Conservation (phyloP, 2,113 vertebrate species). For the Martes martes region DNA sequence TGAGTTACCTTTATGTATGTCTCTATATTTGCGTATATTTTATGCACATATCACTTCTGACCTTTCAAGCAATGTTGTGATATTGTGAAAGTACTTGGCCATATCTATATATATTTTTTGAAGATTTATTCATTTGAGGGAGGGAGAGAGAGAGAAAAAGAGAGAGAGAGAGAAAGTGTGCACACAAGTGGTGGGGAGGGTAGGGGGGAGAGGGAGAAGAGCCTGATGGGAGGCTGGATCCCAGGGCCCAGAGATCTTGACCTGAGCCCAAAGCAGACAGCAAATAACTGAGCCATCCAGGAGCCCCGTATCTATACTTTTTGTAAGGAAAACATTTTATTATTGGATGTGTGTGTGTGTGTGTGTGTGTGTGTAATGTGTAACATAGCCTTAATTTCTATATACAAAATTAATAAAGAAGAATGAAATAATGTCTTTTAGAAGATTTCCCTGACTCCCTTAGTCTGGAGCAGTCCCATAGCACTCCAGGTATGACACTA, state of each 20-base stretch:
- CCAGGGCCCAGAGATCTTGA: not conserved
- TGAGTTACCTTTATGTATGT: not conserved
- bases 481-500: not conserved
- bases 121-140: not conserved
- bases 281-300: not conserved
- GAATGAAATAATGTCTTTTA: not conserved
- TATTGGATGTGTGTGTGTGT: not conserved
- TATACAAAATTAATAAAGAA: not conserved
- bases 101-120: not conserved
- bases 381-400: not conserved
- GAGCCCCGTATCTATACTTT: not conserved
- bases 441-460: not conserved
- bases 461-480: not conserved
- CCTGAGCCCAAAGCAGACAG: not conserved
- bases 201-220: not conserved
- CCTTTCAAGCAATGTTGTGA: not conserved
- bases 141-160: not conserved
- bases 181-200: not conserved
- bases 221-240: not conserved
- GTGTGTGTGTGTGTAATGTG: not conserved
- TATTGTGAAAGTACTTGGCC: not conserved
- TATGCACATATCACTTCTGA: not conserved
- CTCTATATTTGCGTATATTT: not conserved
- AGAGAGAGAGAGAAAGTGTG: not conserved
- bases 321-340: constrained; percentile 22